Evolutionary conservation across 1,140 invertebrate genomes (phyloP).

Genomic region (Dinoponera quadriceps): DNA sequence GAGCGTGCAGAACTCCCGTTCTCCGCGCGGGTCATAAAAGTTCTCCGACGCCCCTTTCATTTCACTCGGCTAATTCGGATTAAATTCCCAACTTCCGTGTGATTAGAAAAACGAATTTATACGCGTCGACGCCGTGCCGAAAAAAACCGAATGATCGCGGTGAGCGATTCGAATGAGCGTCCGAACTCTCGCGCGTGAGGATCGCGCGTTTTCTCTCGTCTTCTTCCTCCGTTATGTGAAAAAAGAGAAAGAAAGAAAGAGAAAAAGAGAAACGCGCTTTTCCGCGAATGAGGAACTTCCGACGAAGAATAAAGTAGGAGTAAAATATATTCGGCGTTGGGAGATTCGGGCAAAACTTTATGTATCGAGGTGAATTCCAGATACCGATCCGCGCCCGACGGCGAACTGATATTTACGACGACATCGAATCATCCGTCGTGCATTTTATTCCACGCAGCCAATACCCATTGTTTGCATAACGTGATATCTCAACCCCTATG

Average conservation of each 20-base stretch:
- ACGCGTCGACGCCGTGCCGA: neutral
- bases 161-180: conserved; percentile 16
- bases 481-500: conserved; percentile 27
- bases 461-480: conserved; percentile 46
- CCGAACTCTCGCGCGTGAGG: neutral
- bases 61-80: conserved; percentile 47
- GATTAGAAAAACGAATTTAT: conserved; percentile 49
- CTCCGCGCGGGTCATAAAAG: conserved; percentile 25
- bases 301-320: conserved; percentile 46
- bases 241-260: neutral
- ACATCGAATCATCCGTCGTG: conserved; percentile 13
- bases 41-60: conserved; percentile 2
- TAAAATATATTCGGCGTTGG: conserved; percentile 41
- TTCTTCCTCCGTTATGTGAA: neutral
- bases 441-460: conserved; percentile 39
- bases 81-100: conserved; percentile 23
- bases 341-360: conserved; percentile 32
- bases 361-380: conserved; percentile 45
- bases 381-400: conserved; percentile 19
- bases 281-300: conserved; percentile 24
- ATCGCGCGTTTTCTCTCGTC: conserved; percentile 9
- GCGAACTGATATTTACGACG: conserved; percentile 41
- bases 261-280: conserved; percentile 1
- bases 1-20: neutral
- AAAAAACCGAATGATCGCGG: conserved; percentile 10